Base-by-base conservation (phyloP, 2,888 invertebrate species). In the Polydrusus cervinus region DNA sequence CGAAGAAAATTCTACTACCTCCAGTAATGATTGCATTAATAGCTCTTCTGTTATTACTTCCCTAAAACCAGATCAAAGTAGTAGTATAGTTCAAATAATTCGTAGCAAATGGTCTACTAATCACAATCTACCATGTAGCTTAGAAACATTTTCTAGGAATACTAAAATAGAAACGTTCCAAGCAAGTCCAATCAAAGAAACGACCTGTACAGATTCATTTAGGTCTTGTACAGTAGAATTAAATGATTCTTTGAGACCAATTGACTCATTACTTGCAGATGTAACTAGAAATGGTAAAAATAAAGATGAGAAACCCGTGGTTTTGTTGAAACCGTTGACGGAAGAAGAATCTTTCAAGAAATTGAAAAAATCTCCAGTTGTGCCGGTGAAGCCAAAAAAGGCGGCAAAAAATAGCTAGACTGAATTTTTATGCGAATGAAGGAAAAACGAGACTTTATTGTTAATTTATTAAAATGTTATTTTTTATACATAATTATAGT, bases 141-240 rank as follows among this genome's bases (percentile, higher is more conserved):
- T 75, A 10, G 75, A 68, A 72, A 75, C 71, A n/a, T 75, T 75
- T 43, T 75, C 75, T 0, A 49, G 64, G 40, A 72, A 71, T 18
- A 67, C 75, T 14, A 75, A 72, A 68, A 51, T 75, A 18, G 71
- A 71, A 65, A 75, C 75, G 7, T 75, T 75, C 55, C 75, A 75
- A 64, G 72, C 75, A 7, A 71, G 61, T 34, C 53, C 64, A 20
- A 18, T 38, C 3, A 73, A 67, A 60, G 68, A 62, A 43, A 20
- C 11, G 7, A 11, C 14, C 14, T 14, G 38, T 43, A 20, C 11
- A 5, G 49, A 69, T 45, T 74, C 51, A 9, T 11, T n/a, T 3
- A 14, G 16, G n/a, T n/a, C 20, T 53, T 9, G 1, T 13, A 45
- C 16, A 9, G 9, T 18, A 14, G 30, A 61, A 13, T n/a, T 47